A percentile compares a stretch with the other conserved stretches of the same genome.
Evolutionary conservation across 2,113 vertebrate genomes (phyloP).

Genomic region (Emydura subglobosa): DNA sequence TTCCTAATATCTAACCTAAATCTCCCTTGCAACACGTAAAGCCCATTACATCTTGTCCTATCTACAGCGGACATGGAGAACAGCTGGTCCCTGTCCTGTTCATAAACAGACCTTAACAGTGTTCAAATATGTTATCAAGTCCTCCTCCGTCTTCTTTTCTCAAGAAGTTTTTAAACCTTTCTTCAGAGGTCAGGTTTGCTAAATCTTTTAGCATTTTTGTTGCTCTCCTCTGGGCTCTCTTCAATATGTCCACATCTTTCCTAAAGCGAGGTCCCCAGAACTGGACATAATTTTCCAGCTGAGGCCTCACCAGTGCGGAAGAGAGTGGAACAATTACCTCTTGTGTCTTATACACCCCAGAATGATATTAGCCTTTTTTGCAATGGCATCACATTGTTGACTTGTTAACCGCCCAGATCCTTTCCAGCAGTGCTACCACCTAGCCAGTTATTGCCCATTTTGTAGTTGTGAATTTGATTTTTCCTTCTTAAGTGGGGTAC

Average conservation of each 20-base stretch:
- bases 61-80: neutral
- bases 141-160: neutral
- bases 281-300: neutral
- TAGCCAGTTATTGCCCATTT: neutral
- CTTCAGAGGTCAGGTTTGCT: neutral
- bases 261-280: neutral
- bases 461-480: neutral
- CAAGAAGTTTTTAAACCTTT: neutral
- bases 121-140: neutral
- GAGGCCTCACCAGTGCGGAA: neutral
- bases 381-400: neutral
- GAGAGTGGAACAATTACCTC: neutral
- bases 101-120: neutral
- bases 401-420: neutral
- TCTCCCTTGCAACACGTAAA: neutral
- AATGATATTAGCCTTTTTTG: too few relatives aligned
- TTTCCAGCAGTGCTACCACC: neutral
- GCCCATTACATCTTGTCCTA: neutral
- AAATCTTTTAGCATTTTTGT: neutral
- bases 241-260: neutral
- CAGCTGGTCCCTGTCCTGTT: neutral
- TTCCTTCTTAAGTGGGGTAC: neutral
- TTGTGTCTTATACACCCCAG: neutral
- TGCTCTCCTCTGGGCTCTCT: neutral
- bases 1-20: neutral